A percentile compares a stretch with the other conserved stretches of the same genome.
Evolutionary conservation across 35 echinoderm and acorn worm species (phyloP).

Genomic region (Amphiura filiformis): DNA sequence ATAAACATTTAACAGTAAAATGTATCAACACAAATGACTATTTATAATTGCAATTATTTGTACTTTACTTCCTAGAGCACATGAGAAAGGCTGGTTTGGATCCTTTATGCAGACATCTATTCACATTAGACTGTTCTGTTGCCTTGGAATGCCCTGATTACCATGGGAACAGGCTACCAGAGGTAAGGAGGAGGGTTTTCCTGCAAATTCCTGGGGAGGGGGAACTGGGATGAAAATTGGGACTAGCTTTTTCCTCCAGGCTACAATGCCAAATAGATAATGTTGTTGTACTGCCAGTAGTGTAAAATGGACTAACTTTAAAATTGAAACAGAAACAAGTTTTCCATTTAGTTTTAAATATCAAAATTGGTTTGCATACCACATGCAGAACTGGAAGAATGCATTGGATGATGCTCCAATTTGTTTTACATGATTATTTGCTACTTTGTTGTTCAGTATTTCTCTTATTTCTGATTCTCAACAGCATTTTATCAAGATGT

Average conservation of each 20-base stretch:
- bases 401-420: no score
- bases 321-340: neutral
- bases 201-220: neutral
- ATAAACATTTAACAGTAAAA: neutral
- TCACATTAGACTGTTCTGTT: constrained; percentile 65
- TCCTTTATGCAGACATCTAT: constrained; percentile 75
- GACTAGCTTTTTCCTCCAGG: neutral
- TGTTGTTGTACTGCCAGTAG: no score
- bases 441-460: neutral
- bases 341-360: neutral
- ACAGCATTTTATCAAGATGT: constrained; percentile 27
- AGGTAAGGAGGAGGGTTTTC: constrained; percentile 29
- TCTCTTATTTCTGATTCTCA: neutral
- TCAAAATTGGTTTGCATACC: neutral
- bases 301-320: no score
- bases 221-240: neutral
- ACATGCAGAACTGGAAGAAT: no score
- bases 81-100: constrained; percentile 26
- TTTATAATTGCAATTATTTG: neutral
- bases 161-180: constrained; percentile 43
- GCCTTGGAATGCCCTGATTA: constrained; percentile 71
- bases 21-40: neutral
- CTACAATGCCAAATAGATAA: neutral
- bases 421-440: neutral
- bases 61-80: neutral